Conservation (phyloP, 2,113 vertebrate genomes). For the Fukomys damarensis region DNA sequence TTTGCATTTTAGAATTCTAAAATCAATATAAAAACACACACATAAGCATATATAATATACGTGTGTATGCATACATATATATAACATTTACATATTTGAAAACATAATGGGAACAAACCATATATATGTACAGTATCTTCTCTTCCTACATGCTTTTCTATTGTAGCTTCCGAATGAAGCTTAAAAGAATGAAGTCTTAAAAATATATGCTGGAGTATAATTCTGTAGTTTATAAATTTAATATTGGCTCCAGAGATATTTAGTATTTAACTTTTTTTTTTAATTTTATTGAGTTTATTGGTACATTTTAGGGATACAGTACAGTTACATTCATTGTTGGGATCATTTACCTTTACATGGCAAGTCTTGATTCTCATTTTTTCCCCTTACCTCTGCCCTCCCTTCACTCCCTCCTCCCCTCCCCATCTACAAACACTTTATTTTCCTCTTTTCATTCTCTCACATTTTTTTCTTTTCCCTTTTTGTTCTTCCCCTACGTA, state of each 20-base stretch:
- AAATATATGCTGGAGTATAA: neutral
- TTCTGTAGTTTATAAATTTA: neutral
- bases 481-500: no score
- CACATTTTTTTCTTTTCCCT: no score
- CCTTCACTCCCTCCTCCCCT: no score
- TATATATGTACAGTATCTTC: neutral
- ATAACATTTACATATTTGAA: neutral
- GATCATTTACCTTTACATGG: no score
- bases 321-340: no score
- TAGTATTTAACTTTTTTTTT: neutral
- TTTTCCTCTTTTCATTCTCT: no score
- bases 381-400: no score
- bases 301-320: no score
- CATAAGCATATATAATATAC: no score
- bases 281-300: no score
- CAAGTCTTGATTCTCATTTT: no score
- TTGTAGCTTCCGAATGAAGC: neutral
- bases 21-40: neutral
- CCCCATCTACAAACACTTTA: no score
- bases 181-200: slow-evolving; percentile 53
- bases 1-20: neutral
- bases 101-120: neutral
- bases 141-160: neutral
- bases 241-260: slow-evolving; percentile 4
- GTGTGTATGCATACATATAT: neutral